phyloP scores from a whole-genome alignment of 2,888 invertebrate genomes.

The Ceraclea dissimilis region DNA sequence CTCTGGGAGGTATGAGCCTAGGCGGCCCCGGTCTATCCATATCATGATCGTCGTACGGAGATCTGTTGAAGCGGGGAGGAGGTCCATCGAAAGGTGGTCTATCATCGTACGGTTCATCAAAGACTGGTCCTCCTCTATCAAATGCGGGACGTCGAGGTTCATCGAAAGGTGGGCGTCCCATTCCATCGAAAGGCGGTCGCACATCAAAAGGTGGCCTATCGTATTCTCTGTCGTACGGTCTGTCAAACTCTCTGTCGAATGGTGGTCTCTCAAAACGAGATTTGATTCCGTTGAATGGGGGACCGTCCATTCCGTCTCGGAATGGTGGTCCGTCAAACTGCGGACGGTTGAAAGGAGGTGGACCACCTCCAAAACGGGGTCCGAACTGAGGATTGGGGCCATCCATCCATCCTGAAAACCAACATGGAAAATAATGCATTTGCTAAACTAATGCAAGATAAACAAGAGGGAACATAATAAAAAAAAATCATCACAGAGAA shows the following conservation, averaged over 20 bases:
- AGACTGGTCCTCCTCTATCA: constrained; percentile 24
- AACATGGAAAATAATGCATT: not conserved
- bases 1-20: constrained; percentile 25
- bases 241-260: constrained; percentile 30
- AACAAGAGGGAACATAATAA: no score
- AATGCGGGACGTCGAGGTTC: constrained; percentile 11
- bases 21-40: constrained; percentile 35
- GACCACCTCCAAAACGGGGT: constrained; percentile 42
- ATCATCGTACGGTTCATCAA: constrained; percentile 31
- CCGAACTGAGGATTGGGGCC: constrained; percentile 31
- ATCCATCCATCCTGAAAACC: constrained; percentile 36
- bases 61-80: constrained; percentile 13
- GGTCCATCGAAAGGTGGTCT: constrained; percentile 25
- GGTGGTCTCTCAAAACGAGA: constrained; percentile 30
- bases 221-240: constrained; percentile 29
- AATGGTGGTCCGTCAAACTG: constrained; percentile 31
- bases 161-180: constrained; percentile 26
- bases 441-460: not conserved
- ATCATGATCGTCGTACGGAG: constrained; percentile 35
- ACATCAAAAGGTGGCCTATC: constrained; percentile 33
- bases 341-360: constrained; percentile 33
- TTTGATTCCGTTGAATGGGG: constrained; percentile 27
- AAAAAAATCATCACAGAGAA: no score
- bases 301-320: constrained; percentile 29
- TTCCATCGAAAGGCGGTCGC: constrained; percentile 33